These are phyloP conservation scores for Anas platyrhynchos DNA, from an alignment of 2,113 vertebrate genomes.

Conservation along the genomic window DNA sequence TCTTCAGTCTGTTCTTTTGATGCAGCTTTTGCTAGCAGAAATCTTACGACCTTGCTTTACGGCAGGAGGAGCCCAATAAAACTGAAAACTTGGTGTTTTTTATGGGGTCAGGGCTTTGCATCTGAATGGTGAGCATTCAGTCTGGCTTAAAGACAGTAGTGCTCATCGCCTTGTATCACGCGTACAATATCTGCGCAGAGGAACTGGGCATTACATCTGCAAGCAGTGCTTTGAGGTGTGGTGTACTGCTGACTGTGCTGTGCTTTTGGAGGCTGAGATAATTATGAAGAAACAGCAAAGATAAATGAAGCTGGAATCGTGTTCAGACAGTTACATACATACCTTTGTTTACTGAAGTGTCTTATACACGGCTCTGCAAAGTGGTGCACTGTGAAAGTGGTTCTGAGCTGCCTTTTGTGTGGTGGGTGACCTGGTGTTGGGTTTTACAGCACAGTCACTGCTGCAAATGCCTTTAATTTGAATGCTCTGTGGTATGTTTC, in stretches of 20 bases:
- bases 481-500: not conserved
- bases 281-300: not conserved
- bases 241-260: accelerated
- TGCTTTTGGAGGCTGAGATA: not conserved
- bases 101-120: accelerated
- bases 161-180: not conserved
- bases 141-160: not conserved
- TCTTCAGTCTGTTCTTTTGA: not conserved
- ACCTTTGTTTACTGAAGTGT: not conserved
- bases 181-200: not conserved
- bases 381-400: not conserved
- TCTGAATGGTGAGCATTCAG: accelerated
- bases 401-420: not conserved
- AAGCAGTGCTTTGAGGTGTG: accelerated
- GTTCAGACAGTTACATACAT: not conserved
- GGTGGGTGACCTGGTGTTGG: not conserved
- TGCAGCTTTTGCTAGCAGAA: not conserved
- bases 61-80: not conserved
- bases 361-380: accelerated
- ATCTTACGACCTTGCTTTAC: not conserved
- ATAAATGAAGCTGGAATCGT: not conserved
- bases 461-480: constrained; percentile 5
- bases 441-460: not conserved
- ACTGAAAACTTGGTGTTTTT: accelerated
- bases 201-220: accelerated